A percentile compares a stretch with the other conserved stretches of the same genome.
Evolutionary conservation across 1,140 invertebrate species (phyloP).

Genomic region (Vanessa atalanta): DNA sequence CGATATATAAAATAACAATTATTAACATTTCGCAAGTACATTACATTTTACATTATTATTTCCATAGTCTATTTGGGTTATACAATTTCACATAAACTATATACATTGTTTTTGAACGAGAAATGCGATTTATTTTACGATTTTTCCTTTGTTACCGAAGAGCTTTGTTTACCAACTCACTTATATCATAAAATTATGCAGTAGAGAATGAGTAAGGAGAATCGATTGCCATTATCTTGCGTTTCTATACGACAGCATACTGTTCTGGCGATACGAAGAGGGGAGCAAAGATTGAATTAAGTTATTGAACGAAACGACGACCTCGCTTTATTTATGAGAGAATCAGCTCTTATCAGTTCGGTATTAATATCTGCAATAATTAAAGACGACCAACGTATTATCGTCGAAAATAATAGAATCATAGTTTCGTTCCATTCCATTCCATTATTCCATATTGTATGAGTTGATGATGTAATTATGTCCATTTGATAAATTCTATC

Average conservation of each 20-base stretch:
- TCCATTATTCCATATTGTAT: background rate
- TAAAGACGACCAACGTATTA: constrained; percentile 53
- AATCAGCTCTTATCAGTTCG: constrained; percentile 59
- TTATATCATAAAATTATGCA: constrained; percentile 33
- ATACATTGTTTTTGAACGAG: constrained; percentile 5
- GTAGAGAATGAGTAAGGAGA: constrained; percentile 28
- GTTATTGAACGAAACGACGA: constrained; percentile 59
- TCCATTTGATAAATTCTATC: no score
- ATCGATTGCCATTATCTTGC: constrained; percentile 38
- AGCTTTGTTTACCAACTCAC: background rate
- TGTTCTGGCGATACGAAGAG: constrained; percentile 55
- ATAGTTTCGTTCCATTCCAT: background rate
- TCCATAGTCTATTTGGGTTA: no score
- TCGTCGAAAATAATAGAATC: constrained; percentile 10
- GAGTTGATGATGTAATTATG: no score
- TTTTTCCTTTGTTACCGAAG: constrained; percentile 8
- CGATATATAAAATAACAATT: no score
- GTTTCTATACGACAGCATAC: constrained; percentile 36
- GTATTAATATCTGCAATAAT: constrained; percentile 71
- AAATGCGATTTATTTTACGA: constrained; percentile 15
- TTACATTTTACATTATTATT: no score
- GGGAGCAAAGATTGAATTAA: constrained; percentile 71
- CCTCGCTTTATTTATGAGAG: constrained; percentile 63
- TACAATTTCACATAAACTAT: background rate
- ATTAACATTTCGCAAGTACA: no score